phyloP scores from a whole-genome alignment of 1,140 invertebrate species.

The Cherax quadricarinatus region DNA sequence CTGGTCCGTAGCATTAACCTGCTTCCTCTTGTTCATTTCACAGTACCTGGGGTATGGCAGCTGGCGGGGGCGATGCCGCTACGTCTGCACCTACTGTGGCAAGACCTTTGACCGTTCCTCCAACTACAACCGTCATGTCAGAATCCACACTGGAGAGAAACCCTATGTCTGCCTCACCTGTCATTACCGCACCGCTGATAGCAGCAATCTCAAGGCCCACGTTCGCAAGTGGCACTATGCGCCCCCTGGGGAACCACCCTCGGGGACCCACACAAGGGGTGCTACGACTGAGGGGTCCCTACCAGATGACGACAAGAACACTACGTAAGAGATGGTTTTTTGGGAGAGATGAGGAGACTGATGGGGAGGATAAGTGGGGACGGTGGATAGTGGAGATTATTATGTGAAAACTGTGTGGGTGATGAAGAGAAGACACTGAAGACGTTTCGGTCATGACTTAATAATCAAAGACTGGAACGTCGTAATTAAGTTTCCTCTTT shows the following conservation, averaged over 20 bases:
- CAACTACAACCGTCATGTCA: conserved; percentile 53
- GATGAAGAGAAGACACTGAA: too few relatives aligned
- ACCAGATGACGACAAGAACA: too few relatives aligned
- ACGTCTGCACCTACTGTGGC: conserved; percentile 41
- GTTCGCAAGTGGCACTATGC: conserved; percentile 32
- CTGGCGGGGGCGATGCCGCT: conserved; percentile 9
- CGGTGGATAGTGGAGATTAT: too few relatives aligned
- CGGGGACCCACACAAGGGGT: not conserved
- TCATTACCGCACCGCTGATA: conserved; percentile 50
- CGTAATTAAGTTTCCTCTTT: too few relatives aligned
- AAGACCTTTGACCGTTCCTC: conserved; percentile 43
- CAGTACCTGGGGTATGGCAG: not conserved
- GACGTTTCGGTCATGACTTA: too few relatives aligned
- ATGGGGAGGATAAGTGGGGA: too few relatives aligned
- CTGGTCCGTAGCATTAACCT: too few relatives aligned
- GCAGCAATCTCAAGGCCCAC: conserved; percentile 46
- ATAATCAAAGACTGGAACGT: too few relatives aligned
- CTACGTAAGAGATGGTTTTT: too few relatives aligned
- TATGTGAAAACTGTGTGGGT: too few relatives aligned
- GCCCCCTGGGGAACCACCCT: not conserved
- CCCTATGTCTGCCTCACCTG: conserved; percentile 45
- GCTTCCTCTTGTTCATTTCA: too few relatives aligned
- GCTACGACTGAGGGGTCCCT: not conserved
- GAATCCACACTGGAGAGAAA: conserved; percentile 55
- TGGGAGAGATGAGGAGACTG: too few relatives aligned